Conservation (phyloP, 1,140 invertebrate species). For the Pararge aegeria region DNA sequence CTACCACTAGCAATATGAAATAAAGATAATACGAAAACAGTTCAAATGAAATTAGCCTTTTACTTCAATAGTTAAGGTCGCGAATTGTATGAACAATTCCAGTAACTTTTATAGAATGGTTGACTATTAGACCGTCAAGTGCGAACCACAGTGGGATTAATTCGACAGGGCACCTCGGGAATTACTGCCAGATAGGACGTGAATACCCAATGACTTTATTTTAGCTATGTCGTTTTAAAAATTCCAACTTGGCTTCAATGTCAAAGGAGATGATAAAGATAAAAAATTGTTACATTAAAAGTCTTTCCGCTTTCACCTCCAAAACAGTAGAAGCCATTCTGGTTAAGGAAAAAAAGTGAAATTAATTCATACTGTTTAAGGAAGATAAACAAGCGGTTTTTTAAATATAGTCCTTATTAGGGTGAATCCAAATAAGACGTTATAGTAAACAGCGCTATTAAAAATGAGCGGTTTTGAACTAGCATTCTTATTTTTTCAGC, state of each 20-base stretch:
- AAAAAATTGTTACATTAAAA: too few species aligned
- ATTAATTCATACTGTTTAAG: too few species aligned
- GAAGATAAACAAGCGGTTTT: too few species aligned
- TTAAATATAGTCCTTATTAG: too few species aligned
- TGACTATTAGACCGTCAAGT: constrained; percentile 3
- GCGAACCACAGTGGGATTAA: constrained; percentile 3
- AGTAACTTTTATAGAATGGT: background rate
- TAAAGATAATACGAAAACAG: background rate
- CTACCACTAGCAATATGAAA: constrained; percentile 6
- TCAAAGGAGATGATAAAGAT: background rate
- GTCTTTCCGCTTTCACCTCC: too few species aligned
- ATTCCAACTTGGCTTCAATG: background rate
- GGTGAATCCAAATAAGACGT: too few species aligned
- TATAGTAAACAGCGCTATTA: too few species aligned
- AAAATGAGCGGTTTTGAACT: too few species aligned
- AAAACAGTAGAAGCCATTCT: too few species aligned
- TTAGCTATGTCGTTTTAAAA: background rate
- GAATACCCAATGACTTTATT: background rate
- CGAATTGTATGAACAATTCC: background rate
- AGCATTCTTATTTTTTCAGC: too few species aligned
- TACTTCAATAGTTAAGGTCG: background rate
- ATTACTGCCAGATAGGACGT: background rate
- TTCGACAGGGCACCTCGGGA: background rate
- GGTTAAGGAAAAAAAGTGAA: too few species aligned
- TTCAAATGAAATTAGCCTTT: background rate